These are phyloP conservation scores for Diaphora mendica DNA, from an alignment of 2,888 invertebrate genomes.

Conservation along the genomic window DNA sequence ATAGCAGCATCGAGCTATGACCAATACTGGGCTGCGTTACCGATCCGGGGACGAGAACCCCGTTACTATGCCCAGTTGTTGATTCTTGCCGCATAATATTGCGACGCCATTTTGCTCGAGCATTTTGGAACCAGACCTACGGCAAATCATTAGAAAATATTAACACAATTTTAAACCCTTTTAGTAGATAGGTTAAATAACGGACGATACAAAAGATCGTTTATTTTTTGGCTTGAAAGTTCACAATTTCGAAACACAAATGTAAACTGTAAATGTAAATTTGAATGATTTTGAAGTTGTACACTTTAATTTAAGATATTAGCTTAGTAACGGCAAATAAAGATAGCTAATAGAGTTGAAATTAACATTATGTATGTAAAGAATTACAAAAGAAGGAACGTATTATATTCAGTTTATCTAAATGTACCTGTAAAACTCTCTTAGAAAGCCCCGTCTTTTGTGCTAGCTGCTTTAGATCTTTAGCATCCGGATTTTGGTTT, in stretches of 20 bases:
- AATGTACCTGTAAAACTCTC: constrained; percentile 96
- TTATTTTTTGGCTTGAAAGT: constrained; percentile 22
- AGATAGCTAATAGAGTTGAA: no score
- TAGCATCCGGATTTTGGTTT: constrained; percentile 99
- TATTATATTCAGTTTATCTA: background rate
- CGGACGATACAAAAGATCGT: background rate
- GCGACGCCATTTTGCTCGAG: constrained; percentile 98
- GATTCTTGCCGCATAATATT: constrained; percentile 95
- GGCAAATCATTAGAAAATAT: constrained; percentile 6
- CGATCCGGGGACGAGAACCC: constrained; percentile 57
- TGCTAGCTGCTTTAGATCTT: constrained; percentile 98
- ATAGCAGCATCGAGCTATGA: constrained; percentile 62
- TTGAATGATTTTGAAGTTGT: no score
- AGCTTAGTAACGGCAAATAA: no score
- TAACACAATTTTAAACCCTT: background rate
- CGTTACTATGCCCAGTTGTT: constrained; percentile 64
- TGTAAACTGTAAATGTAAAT: no score
- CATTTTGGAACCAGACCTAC: constrained; percentile 99
- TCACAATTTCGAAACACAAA: no score
- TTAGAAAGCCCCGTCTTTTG: constrained; percentile 99
- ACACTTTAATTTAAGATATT: no score
- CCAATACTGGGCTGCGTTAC: constrained; percentile 54
- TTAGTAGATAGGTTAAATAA: background rate
- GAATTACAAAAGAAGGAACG: background rate
- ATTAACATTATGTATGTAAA: background rate